Evolutionary conservation across 2,113 vertebrate genomes (phyloP), one percentile per base, ranked within the genome.

Genomic region (Solea solea): DNA sequence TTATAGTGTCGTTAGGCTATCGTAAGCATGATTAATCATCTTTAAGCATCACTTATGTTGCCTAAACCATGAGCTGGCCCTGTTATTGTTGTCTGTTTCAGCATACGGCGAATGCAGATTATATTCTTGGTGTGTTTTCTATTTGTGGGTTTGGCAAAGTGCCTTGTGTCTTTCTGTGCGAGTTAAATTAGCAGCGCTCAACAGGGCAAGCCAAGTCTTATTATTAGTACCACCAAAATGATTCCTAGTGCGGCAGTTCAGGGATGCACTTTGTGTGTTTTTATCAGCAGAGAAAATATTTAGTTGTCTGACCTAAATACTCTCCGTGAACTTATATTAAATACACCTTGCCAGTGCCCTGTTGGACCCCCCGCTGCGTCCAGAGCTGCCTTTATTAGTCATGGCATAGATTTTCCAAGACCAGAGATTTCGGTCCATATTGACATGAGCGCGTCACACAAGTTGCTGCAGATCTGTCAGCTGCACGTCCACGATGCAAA

Each of bases 121-220:
- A 66, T 77, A 64, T 53, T 77, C 45, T 70, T 71, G 42, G 65
- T 39, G 7, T 39, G 11, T 56, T 57, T 28, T 75, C 25, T 82
- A 50, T 87, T 83, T 78, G 39, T 59, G 55, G 63, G 21, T 59
- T 66, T 82, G 80, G 88, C 76, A 72, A 49, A 76, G 4, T 1
- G 64, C 55, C 77, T 41, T 9, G 46, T 10, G 42, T 57, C 54
- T 73, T 82, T 86, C 61, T 63, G 51, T 62, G 58, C 21, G 67
- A 76, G 73, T 79, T 78, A 64, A 67, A 52, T 77, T 71, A 73
- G 74, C 62, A 16, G 59, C 13, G 55, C 61, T 81, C 62, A 76
- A 78, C 57, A 45, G 28, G 39, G 63, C 54, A 9, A 52, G 77
- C 69, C 83, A 80, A 64, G 56, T 80, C 51, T 65, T 81, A 83